Evolutionary conservation across 2,888 invertebrate genomes (phyloP).

Genomic region (Pheosia tremula): DNA sequence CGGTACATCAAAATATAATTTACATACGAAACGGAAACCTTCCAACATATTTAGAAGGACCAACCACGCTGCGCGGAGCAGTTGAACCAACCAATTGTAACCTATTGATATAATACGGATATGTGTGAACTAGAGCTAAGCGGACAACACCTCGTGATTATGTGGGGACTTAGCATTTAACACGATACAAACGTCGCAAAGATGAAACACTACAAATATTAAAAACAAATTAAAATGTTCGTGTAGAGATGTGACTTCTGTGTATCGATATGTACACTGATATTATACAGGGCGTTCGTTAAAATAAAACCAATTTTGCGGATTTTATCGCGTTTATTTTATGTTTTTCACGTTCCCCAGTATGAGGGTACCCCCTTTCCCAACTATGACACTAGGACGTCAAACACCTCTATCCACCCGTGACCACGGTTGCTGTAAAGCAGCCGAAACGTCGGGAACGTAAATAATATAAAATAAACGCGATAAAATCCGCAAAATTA

Average conservation of each 20-base stretch:
- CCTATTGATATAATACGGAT: conserved; percentile 40
- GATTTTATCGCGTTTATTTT: too few species aligned
- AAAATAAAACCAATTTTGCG: too few species aligned
- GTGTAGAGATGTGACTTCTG: neutral
- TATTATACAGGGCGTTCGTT: neutral
- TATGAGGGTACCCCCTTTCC: too few species aligned
- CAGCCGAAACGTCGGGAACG: too few species aligned
- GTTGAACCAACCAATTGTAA: conserved; percentile 21
- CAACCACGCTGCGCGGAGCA: neutral
- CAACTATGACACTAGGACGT: too few species aligned
- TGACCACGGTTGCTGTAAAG: too few species aligned
- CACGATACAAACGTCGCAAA: neutral
- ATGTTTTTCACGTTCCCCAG: too few species aligned
- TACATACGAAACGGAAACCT: conserved; percentile 4
- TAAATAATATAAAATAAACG: too few species aligned
- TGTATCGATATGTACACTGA: conserved; percentile 2
- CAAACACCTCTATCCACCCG: too few species aligned
- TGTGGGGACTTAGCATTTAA: too few species aligned
- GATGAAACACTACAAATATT: neutral
- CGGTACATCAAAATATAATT: neutral
- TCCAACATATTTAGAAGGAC: neutral
- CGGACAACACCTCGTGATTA: conserved; percentile 4
- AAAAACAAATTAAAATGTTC: neutral
- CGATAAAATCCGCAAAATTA: too few species aligned
- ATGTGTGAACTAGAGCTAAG: conserved; percentile 33